Evolutionary conservation across 2,113 vertebrate genomes (phyloP), one percentile per base, ranked within the genome.

Genomic region (Zosterops japonicus): DNA sequence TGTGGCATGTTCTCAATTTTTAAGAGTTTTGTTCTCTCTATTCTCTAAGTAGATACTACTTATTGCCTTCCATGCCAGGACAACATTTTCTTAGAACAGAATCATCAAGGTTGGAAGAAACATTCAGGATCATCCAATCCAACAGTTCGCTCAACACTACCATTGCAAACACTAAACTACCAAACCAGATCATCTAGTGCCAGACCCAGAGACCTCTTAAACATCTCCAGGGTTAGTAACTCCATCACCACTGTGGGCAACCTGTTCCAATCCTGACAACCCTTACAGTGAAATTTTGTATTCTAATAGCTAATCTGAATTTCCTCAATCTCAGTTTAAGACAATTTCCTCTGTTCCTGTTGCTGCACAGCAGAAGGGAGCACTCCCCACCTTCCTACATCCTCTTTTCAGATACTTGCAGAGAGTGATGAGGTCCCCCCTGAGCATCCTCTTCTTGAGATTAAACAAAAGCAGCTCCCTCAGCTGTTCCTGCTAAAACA

Each of bases 321-420:
- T 5, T 31, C 11, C 11, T 3, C 11, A 24, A 2, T 39, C 28
- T 68, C 39, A 68, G 1, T 0, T 74, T 33, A 33, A 29, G 28
- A 13, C 19, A 9, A 29, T 59, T 74, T 67, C 7, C 13, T 89
- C 28, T 59, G 6, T 14, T 31, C 31, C 17, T 64, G 17, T 49
- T 11, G 5, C 17, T 36, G 11, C 17, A 17, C 0, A 0, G 42
- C 35, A 56, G 25, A 36, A 15, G 31, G 42, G 14, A 27, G 5
- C 0, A 0, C 5, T 4, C 24, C 8, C 10, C 20, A 41, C 7
- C 20, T 47, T 0, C 0, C 28, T n/a, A 29, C 16, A 21, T 3
- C 5, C 18, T 89, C 22, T 22, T 63, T 63, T 35, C 57, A 56
- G 25, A 8, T 56, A 7, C 13, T 44, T 64, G 25, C 7, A 23